phyloP scores from a whole-genome alignment of 2,888 invertebrate species.

The Diogma glabrata region DNA sequence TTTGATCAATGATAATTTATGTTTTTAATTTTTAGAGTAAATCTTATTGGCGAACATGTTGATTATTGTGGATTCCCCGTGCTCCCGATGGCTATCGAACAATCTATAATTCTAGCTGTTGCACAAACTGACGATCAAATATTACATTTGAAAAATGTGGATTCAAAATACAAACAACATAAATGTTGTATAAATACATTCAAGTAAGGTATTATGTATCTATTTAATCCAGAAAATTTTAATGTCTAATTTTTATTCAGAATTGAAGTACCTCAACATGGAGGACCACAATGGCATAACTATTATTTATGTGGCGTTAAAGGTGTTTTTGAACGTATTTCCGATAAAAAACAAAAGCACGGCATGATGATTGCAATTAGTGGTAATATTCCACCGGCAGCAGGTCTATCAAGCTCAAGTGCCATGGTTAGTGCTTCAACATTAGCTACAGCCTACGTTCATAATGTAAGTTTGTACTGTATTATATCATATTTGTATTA shows the following conservation, averaged over 20 bases:
- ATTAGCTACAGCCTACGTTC: constrained; percentile 45
- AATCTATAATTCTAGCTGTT: constrained; percentile 76
- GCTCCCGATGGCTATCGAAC: constrained; percentile 59
- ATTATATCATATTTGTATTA: too few relatives aligned
- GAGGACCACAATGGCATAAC: constrained; percentile 77
- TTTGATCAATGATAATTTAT: too few relatives aligned
- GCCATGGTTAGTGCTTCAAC: constrained; percentile 92
- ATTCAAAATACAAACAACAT: constrained; percentile 46
- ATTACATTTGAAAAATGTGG: constrained; percentile 52
- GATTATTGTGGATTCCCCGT: constrained; percentile 89
- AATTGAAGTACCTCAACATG: constrained; percentile 31
- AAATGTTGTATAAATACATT: constrained; percentile 40
- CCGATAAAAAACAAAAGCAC: constrained; percentile 32
- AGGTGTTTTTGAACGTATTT: constrained; percentile 62
- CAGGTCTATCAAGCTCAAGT: constrained; percentile 95
- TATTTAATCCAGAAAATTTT: background rate
- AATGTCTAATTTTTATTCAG: constrained; percentile 19
- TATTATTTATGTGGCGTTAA: constrained; percentile 89
- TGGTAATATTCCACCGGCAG: constrained; percentile 83
- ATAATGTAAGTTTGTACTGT: too few relatives aligned
- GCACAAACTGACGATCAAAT: constrained; percentile 31
- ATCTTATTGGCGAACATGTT: constrained; percentile 97
- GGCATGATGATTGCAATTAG: constrained; percentile 67
- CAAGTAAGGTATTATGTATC: constrained; percentile 35
- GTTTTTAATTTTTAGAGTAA: constrained; percentile 54